phyloP scores from a whole-genome alignment of 1,140 invertebrate species.

The Caenorhabditis brenneri region DNA sequence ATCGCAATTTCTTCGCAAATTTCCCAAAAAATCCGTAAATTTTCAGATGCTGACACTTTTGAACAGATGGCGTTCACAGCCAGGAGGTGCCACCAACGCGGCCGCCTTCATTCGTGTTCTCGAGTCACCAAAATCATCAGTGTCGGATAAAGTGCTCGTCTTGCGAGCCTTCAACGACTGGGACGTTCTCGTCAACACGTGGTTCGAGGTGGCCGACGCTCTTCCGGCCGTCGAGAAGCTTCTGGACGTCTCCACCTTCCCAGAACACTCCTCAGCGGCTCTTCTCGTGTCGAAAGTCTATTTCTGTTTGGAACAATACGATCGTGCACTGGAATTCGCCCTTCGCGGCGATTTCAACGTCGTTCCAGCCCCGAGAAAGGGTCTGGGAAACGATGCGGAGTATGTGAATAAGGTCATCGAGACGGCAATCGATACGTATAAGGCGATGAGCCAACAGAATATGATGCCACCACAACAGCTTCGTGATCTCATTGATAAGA shows the following conservation, averaged over 20 bases:
- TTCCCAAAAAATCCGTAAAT: no score
- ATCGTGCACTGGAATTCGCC: conserved; percentile 60
- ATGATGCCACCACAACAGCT: conserved; percentile 82
- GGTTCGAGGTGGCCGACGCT: conserved; percentile 69
- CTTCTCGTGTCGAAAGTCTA: conserved; percentile 89
- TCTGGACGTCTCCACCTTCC: conserved; percentile 87
- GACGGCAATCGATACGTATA: conserved; percentile 74
- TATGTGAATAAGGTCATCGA: conserved; percentile 77
- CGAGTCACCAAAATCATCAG: conserved; percentile 44
- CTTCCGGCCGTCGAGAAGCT: conserved; percentile 73
- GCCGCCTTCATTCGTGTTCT: conserved; percentile 57
- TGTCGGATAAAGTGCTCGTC: conserved; percentile 62
- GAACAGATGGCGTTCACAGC: conserved; percentile 13
- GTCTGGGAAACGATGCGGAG: conserved; percentile 81
- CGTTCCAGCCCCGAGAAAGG: conserved; percentile 86
- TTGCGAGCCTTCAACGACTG: conserved; percentile 66
- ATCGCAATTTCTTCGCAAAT: no score
- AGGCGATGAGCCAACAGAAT: conserved; percentile 51
- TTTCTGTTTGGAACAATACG: conserved; percentile 66
- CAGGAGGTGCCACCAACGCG: conserved; percentile 31
- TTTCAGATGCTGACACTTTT: conserved; percentile 27
- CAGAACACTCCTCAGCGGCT: conserved; percentile 87
- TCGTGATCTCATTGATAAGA: conserved; percentile 91
- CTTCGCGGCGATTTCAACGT: conserved; percentile 62
- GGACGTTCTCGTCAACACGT: conserved; percentile 66